Base-by-base conservation (phyloP, 2,113 vertebrate species). In the Mellivora capensis region DNA sequence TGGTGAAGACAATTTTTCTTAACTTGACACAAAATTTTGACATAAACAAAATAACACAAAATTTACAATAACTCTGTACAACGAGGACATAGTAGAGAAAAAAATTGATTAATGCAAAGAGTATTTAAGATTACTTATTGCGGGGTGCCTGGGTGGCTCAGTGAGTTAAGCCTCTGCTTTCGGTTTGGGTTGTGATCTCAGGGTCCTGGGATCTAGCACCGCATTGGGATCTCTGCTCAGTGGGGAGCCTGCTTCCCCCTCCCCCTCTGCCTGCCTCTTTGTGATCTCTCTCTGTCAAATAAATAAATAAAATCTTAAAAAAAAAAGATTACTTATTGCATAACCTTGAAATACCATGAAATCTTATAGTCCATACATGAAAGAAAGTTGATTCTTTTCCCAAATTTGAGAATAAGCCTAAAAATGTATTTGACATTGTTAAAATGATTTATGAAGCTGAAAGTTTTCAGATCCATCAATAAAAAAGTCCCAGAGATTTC, bases 11-110 rank as follows among this genome's bases (percentile, higher is more conserved):
- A 39, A 67, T n/a, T 94, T 87, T 71, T 93, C 39, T 6, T 91
- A 47, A 85, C 85, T 88, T 72, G 39, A 71, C 59, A 93, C 20
- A 95, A 90, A 96, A 87, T 90, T 57, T 3, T 64, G n/a, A 93
- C 31, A 31, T n/a, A 23, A 72, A 34, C 34, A 80, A 93, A 79
- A n/a, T 61, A 90, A 88, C 3, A 18, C 21, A 83, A 96, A 93
- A 37, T 2, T 77, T 37, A 71, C 11, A 72, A 34, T 49, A 77
- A 93, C 27, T 2, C 31, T 92, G 91, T 72, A 67, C 0, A 80
- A 62, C 0, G 49, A 81, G 14, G 25, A 93, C 17, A 61, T 7
- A 71, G 2, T n/a, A 82, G 6, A 95, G 34, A 31, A 77, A 92
- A 92, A 84, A 76, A 37, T 0, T 90, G 5, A 17, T 7, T 74